These are phyloP conservation scores for Sesamia inferens DNA, from an alignment of 2,888 invertebrate genomes.

Conservation along the genomic window DNA sequence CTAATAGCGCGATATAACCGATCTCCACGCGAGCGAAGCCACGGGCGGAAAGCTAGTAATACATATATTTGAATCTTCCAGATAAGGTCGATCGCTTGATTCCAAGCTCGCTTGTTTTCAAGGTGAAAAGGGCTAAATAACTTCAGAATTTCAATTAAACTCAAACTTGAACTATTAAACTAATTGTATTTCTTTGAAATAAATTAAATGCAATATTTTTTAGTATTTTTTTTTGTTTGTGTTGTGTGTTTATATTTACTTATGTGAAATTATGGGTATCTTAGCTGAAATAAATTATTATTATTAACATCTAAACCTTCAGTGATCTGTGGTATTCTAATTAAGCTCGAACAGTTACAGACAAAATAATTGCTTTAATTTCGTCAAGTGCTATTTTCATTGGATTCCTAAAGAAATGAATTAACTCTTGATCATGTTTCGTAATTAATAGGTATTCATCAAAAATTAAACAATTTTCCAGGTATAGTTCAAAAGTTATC, in stretches of 20 bases:
- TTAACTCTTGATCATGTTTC: slow-evolving; percentile 17
- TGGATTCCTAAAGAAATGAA: slow-evolving; percentile 28
- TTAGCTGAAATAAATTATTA: slow-evolving; percentile 26
- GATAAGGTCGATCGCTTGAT: neutral
- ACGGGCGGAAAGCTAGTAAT: too few relatives aligned
- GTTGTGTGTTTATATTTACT: too few relatives aligned
- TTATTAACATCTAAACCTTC: neutral
- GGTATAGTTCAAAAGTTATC: neutral
- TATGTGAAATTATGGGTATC: too few relatives aligned
- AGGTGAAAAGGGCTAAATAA: slow-evolving; percentile 17
- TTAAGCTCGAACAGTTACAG: slow-evolving; percentile 6
- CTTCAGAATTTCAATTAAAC: slow-evolving; percentile 23
- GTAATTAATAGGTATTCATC: slow-evolving; percentile 17
- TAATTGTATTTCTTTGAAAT: slow-evolving; percentile 37
- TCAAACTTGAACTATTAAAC: slow-evolving; percentile 18
- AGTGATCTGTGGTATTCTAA: slow-evolving; percentile 17
- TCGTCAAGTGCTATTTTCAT: slow-evolving; percentile 20
- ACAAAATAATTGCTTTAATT: slow-evolving; percentile 35
- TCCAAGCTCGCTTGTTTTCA: too few relatives aligned
- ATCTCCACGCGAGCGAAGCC: too few relatives aligned
- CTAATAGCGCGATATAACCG: too few relatives aligned
- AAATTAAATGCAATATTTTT: too few relatives aligned
- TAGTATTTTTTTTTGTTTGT: too few relatives aligned
- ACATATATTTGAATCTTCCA: neutral
- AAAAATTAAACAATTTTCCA: neutral